Evolutionary conservation across 2,888 invertebrate genomes (phyloP), one percentile per base, ranked within the genome.

Genomic region (Palloptera scutellata): DNA sequence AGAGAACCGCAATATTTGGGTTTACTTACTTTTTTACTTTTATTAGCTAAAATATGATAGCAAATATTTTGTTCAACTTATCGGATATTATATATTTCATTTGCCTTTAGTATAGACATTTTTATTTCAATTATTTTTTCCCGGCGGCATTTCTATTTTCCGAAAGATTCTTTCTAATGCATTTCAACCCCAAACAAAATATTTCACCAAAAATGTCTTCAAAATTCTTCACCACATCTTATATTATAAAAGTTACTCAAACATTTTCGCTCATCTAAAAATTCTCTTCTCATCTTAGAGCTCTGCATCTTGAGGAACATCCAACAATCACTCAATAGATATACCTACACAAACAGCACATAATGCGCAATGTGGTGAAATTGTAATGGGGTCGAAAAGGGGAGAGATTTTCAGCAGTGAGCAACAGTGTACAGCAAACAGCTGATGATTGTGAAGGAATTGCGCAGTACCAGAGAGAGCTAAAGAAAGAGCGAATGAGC

Each of bases 151-250:
- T 67, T 68, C 15, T 53, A 53, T n/a, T 52, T 30, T 61, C 11
- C 15, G 54, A 13, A 53, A 41, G 15, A 51, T 55, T 63, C 17
- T 13, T 54, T 54, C 11, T 60, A 15, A 64, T 61, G 66, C 42
- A 45, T 64, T 58, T 58, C 41, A 42, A 51, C 41, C 17, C 53
- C 42, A 8, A 40, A 66, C 13, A 40, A 64, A 48, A 64, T 52
- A 66, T 30, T 57, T 60, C 51, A 60, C 63, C 64, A 60, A 61
- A 66, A 70, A 69, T 68, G 66, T 70, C 71, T 71, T 71, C 12
- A n/a, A 40, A 59, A 20, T 43, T 67, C 64, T 69, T 71, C 73
- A 74, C 70, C 73, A 75, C 73, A 71, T 73, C 73, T 75, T 75
- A 42, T 58, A 69, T 67, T 64, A 45, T 40, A 51, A 63, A 19